A percentile compares a stretch with the other conserved stretches of the same genome.
Conservation (phyloP, 2,888 invertebrate species). For the Cyclophora albipunctata region DNA sequence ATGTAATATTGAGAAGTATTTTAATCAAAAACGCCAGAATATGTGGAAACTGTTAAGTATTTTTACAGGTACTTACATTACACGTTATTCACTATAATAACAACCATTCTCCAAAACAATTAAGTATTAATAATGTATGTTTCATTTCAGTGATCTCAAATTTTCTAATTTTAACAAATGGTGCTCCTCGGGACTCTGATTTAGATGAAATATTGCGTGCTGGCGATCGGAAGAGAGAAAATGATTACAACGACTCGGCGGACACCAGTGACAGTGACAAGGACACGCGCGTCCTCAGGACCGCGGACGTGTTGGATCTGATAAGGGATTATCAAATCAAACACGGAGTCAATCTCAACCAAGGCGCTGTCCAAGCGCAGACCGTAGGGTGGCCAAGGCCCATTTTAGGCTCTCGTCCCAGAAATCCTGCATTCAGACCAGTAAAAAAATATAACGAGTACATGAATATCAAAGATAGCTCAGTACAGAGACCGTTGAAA, state of each 20-base stretch:
- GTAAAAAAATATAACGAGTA: too few species aligned
- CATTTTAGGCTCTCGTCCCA: too few species aligned
- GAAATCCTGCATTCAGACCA: too few species aligned
- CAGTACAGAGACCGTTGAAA: background rate
- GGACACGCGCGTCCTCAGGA: slow-evolving; percentile 15
- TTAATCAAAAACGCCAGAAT: slow-evolving; percentile 23
- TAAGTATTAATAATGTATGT: background rate
- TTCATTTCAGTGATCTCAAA: slow-evolving; percentile 2
- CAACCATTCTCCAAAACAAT: too few species aligned
- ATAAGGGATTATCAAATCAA: slow-evolving; percentile 15
- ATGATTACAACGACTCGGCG: slow-evolving; percentile 1
- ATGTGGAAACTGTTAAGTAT: slow-evolving; percentile 34
- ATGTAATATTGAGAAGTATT: slow-evolving; percentile 28
- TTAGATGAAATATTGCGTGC: too few species aligned
- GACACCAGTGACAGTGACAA: slow-evolving; percentile 10
- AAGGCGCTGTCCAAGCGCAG: too few species aligned
- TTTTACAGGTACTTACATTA: slow-evolving; percentile 26
- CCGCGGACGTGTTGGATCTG: slow-evolving; percentile 21
- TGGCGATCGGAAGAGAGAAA: too few species aligned
- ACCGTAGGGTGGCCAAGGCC: too few species aligned
- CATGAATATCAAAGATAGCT: too few species aligned
- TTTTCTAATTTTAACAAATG: slow-evolving; percentile 4
- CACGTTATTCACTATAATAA: too few species aligned
- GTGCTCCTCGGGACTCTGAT: background rate
- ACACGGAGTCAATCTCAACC: too few species aligned